Conservation (phyloP, 2,113 vertebrate species). For the Sander vitreus region DNA sequence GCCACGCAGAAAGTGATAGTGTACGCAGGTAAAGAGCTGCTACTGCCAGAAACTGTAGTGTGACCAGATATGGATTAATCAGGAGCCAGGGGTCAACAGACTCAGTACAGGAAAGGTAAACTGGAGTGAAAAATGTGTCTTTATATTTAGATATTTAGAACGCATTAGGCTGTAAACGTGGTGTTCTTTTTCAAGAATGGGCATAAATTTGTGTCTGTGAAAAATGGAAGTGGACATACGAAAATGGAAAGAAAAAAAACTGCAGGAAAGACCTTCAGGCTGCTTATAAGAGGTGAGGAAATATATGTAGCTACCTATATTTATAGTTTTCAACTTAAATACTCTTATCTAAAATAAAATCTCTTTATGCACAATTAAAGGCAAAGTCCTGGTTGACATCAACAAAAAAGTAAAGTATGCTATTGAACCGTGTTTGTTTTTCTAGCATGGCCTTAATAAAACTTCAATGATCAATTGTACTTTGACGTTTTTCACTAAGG, state of each 20-base stretch:
- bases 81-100: background rate
- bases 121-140: background rate
- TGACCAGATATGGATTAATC: conserved; percentile 3
- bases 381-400: background rate
- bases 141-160: background rate
- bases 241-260: background rate
- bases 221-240: conserved; percentile 5
- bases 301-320: background rate
- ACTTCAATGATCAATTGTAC: background rate
- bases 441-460: background rate
- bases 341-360: background rate
- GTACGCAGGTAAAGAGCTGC: background rate
- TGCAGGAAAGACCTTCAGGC: conserved; percentile 14
- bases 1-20: background rate
- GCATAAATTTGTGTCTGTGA: background rate
- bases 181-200: background rate
- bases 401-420: no score
- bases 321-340: background rate
- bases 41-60: no score
- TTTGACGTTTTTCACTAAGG: background rate
- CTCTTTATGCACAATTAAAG: background rate
- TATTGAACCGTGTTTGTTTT: background rate
- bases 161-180: background rate
- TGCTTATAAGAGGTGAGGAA: background rate
- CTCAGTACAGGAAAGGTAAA: background rate